These are phyloP conservation scores for Carposina sasakii DNA, from an alignment of 1,140 invertebrate genomes.

Conservation along the genomic window DNA sequence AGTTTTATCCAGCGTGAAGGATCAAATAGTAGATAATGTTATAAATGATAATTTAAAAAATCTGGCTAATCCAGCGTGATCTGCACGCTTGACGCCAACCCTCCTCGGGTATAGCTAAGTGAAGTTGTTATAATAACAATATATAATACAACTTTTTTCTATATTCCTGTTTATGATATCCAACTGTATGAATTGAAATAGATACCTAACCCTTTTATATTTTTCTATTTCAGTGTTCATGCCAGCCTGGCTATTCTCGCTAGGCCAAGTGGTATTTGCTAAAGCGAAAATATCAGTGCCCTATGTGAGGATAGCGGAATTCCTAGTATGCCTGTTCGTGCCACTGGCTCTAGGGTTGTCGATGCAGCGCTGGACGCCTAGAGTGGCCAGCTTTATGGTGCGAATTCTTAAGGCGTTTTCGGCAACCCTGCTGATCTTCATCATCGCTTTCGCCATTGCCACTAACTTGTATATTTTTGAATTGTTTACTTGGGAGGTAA, in stretches of 20 bases:
- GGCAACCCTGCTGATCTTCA: constrained; percentile 86
- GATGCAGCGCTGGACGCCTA: constrained; percentile 80
- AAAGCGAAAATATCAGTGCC: constrained; percentile 83
- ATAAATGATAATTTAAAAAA: too few species aligned
- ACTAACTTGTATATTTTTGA: constrained; percentile 94
- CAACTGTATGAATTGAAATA: too few species aligned
- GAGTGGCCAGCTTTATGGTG: constrained; percentile 80
- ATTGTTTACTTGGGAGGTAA: constrained; percentile 90
- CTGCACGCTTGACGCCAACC: too few species aligned
- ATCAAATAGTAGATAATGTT: too few species aligned
- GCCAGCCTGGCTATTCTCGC: constrained; percentile 94
- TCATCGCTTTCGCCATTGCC: constrained; percentile 91
- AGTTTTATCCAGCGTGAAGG: too few species aligned
- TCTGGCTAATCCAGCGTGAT: too few species aligned
- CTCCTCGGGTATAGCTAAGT: too few species aligned
- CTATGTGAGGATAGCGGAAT: constrained; percentile 83
- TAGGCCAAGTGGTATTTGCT: constrained; percentile 86
- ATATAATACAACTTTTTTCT: too few species aligned
- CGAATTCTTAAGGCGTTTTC: constrained; percentile 91
- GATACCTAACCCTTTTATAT: too few species aligned
- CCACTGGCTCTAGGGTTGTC: constrained; percentile 87
- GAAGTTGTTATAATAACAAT: too few species aligned
- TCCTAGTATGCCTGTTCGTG: constrained; percentile 84
- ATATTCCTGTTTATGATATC: too few species aligned
- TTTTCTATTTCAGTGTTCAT: constrained; percentile 88